Percentiles rank a stretch among this genome's conserved stretches.
Conservation (phyloP, 2,113 vertebrate genomes). For the Sorex fumeus region DNA sequence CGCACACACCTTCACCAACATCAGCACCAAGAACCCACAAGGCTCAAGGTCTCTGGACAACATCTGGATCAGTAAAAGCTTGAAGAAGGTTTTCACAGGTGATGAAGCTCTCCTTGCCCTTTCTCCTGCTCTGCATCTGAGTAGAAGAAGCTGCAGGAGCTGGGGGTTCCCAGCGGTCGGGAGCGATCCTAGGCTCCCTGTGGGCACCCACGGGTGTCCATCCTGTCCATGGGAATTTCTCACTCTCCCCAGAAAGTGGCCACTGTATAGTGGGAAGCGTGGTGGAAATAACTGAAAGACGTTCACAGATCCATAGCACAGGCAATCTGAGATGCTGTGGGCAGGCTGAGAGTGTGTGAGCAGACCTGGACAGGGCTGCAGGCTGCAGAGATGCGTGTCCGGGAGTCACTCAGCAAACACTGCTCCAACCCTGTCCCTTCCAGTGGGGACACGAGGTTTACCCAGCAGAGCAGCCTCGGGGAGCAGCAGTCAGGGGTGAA, state of each 20-base stretch:
- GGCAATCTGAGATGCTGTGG: not conserved
- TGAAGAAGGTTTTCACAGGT: slow-evolving; percentile 96
- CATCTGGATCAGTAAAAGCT: slow-evolving; percentile 95
- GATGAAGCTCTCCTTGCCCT: not conserved
- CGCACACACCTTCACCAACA: slow-evolving; percentile 94
- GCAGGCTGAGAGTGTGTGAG: not conserved
- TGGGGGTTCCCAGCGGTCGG: not conserved
- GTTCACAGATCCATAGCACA: not conserved
- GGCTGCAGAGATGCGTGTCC: not conserved
- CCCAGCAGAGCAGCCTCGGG: too few species aligned
- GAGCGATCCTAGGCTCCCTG: not conserved
- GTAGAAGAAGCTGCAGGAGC: fast-evolving
- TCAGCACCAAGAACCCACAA: slow-evolving; percentile 96
- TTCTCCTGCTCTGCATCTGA: not conserved
- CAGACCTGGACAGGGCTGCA: not conserved
- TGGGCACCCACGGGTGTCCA: fast-evolving
- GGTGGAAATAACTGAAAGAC: not conserved
- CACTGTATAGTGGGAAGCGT: not conserved
- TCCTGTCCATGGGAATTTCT: not conserved
- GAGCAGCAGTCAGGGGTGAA: too few species aligned
- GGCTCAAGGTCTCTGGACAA: slow-evolving; percentile 95
- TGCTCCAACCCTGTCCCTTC: not conserved
- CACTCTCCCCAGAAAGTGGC: not conserved
- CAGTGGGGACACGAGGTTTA: too few species aligned
- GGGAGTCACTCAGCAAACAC: not conserved